phyloP scores from a whole-genome alignment of 2,888 invertebrate genomes.

The Synergus itoensis region DNA sequence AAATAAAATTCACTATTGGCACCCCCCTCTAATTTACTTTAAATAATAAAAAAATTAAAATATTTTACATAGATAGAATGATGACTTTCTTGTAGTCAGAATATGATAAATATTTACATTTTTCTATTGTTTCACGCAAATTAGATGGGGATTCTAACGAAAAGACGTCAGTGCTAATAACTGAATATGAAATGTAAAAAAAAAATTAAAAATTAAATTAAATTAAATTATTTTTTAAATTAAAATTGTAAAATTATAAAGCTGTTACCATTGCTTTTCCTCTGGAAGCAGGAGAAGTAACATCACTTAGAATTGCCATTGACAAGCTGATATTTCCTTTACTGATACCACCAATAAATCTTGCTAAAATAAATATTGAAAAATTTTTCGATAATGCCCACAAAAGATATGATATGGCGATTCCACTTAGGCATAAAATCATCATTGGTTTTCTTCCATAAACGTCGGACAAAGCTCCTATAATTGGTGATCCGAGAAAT shows the following conservation, averaged over 20 bases:
- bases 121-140: too few species aligned
- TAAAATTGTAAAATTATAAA: constrained; percentile 19
- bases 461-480: constrained; percentile 96
- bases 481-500: constrained; percentile 95
- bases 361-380: constrained; percentile 92
- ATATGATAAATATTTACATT: too few species aligned
- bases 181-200: too few species aligned
- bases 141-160: too few species aligned
- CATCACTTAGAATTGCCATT: constrained; percentile 97
- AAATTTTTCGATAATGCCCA: constrained; percentile 95
- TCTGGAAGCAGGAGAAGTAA: constrained; percentile 89
- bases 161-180: too few species aligned
- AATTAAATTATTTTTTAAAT: constrained; percentile 41
- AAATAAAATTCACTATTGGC: too few species aligned
- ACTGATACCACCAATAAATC: constrained; percentile 96
- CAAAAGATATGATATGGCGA: constrained; percentile 90
- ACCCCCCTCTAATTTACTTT: too few species aligned
- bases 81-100: too few species aligned
- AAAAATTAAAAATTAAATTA: too few species aligned
- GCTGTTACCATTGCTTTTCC: constrained; percentile 93
- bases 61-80: too few species aligned
- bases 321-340: constrained; percentile 98
- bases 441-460: constrained; percentile 94
- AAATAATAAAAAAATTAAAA: too few species aligned
- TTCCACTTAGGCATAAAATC: constrained; percentile 92